Evolutionary conservation across 30 jellyfish, hydroid and myxozoan species (phyloP).

Genomic region (Aurelia coerulea): DNA sequence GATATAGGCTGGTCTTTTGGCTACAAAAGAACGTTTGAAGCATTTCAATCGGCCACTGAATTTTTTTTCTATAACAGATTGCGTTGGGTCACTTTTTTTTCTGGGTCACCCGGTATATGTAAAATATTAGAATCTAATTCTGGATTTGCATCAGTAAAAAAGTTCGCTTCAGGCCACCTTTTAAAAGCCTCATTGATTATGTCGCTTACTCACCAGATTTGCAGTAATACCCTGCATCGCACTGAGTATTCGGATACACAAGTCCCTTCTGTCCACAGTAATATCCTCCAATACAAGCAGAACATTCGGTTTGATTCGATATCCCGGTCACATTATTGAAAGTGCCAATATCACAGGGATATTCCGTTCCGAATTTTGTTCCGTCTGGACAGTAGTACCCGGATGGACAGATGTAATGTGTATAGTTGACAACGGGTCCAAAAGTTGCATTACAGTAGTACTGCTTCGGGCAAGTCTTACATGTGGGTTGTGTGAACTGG

Average conservation of each 20-base stretch:
- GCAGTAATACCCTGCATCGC: constrained; percentile 94
- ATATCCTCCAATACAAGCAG: constrained; percentile 93
- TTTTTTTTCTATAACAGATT: too few species aligned
- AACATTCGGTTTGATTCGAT: constrained; percentile 79
- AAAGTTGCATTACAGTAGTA: constrained; percentile 91
- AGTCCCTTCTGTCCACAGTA: constrained; percentile 94
- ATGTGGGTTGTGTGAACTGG: constrained; percentile 59
- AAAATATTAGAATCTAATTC: too few species aligned
- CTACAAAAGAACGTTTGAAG: too few species aligned
- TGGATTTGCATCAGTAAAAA: too few species aligned
- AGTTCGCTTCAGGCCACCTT: too few species aligned
- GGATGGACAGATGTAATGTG: constrained; percentile 80
- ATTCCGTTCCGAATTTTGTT: constrained; percentile 71
- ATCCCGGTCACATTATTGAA: constrained; percentile 89
- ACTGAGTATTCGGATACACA: constrained; percentile 80
- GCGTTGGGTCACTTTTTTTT: too few species aligned
- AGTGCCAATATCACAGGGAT: constrained; percentile 92
- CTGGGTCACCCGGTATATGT: too few species aligned
- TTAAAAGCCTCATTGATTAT: too few species aligned
- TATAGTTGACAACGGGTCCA: constrained; percentile 89
- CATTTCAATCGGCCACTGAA: too few species aligned
- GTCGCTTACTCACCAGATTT: constrained; percentile 60
- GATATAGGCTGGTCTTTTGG: too few species aligned
- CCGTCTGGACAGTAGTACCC: constrained; percentile 96
- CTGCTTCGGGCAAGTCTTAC: constrained; percentile 88